phyloP scores from a whole-genome alignment of 2,113 vertebrate genomes.

The Otocyon megalotis region DNA sequence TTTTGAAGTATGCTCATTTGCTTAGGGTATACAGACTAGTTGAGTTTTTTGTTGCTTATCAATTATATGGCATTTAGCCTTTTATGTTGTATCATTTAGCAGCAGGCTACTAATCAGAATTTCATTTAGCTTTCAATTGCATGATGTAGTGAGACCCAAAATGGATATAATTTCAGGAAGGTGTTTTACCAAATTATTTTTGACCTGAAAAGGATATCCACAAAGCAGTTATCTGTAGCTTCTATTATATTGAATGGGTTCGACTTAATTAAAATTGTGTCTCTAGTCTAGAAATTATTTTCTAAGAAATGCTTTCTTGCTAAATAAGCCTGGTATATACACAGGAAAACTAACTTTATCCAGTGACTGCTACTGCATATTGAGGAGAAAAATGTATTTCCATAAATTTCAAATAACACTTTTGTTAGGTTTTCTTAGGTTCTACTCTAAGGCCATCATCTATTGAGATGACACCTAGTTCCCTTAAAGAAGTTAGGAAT shows the following conservation, averaged over 20 bases:
- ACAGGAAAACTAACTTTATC: background rate
- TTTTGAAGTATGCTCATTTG: slow-evolving; percentile 48
- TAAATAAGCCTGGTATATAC: slow-evolving; percentile 55
- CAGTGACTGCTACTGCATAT: background rate
- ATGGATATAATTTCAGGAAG: slow-evolving; percentile 71
- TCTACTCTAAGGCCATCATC: background rate
- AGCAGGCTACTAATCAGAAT: slow-evolving; percentile 73
- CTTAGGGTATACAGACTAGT: slow-evolving; percentile 23
- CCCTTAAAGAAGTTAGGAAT: background rate
- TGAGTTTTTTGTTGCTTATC: slow-evolving; percentile 62
- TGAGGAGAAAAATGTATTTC: slow-evolving; percentile 47
- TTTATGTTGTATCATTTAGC: slow-evolving; percentile 71
- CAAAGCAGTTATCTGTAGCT: slow-evolving; percentile 64
- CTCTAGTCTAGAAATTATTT: slow-evolving; percentile 72
- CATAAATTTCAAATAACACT: slow-evolving; percentile 52
- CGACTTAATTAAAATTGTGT: slow-evolving; percentile 77
- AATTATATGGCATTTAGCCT: slow-evolving; percentile 69
- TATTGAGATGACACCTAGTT: background rate
- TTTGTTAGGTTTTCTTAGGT: background rate
- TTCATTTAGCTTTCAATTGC: slow-evolving; percentile 71
- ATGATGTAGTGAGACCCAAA: slow-evolving; percentile 65
- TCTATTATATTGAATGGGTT: slow-evolving; percentile 69
- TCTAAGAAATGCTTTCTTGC: slow-evolving; percentile 62
- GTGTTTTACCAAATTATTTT: slow-evolving; percentile 75
- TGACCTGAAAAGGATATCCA: slow-evolving; percentile 56